These are phyloP conservation scores for Hippopotamus amphibius DNA, from an alignment of 2,113 vertebrate genomes.

Conservation along the genomic window DNA sequence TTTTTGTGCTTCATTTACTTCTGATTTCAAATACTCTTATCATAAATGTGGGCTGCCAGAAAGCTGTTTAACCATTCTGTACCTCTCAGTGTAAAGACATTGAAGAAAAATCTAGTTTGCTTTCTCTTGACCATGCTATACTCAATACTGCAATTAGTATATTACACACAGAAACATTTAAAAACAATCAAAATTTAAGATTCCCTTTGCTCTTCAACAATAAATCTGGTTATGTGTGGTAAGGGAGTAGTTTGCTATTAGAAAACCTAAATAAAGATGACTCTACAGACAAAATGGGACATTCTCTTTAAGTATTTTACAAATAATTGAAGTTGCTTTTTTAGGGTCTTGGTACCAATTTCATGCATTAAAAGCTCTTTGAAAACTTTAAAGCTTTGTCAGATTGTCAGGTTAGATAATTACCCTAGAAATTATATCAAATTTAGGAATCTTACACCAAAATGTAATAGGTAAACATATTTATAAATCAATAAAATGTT, in stretches of 20 bases:
- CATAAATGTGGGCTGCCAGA: not conserved
- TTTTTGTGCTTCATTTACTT: constrained; percentile 44
- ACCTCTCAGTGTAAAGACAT: not conserved
- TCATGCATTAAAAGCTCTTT: not conserved
- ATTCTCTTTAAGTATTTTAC: constrained; percentile 26
- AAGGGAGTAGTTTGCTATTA: not conserved
- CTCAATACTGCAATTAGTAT: not conserved
- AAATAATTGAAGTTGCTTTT: not conserved
- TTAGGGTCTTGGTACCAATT: not conserved
- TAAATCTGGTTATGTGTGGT: not conserved
- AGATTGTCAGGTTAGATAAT: not conserved
- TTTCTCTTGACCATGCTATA: not conserved
- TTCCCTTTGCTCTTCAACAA: not conserved
- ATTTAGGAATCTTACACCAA: not conserved
- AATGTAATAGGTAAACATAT: not conserved
- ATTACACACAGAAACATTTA: not conserved
- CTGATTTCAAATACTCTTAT: not conserved
- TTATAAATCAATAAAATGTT: constrained; percentile 18
- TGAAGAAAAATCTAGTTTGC: constrained; percentile 7
- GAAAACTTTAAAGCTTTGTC: constrained; percentile 37
- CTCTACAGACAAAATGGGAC: not conserved
- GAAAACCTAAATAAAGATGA: not conserved
- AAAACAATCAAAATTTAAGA: not conserved
- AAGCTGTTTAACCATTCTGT: not conserved
- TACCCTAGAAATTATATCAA: not conserved